A percentile compares a stretch with the other conserved stretches of the same genome.
phyloP scores from a whole-genome alignment of 2,113 vertebrate genomes.

The Gobius niger region DNA sequence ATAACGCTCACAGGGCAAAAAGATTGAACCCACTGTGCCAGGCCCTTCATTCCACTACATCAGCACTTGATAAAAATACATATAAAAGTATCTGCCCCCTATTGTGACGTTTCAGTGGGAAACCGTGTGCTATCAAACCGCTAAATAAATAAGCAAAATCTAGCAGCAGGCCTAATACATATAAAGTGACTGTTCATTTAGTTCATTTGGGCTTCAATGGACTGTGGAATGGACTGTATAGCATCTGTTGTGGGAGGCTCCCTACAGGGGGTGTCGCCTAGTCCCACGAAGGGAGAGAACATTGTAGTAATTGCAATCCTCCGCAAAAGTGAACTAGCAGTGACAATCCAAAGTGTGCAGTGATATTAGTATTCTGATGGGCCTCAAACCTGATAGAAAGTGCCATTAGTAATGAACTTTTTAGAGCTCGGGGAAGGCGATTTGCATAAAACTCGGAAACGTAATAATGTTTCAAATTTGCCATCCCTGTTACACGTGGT shows the following conservation, averaged over 20 bases:
- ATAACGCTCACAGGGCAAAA: no score
- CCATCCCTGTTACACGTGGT: conserved; percentile 34
- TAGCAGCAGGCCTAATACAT: conserved; percentile 50
- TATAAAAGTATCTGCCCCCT: background rate
- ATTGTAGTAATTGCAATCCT: conserved; percentile 65
- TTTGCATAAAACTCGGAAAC: conserved; percentile 72
- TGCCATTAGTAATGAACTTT: conserved; percentile 74
- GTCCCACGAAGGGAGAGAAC: conserved; percentile 66
- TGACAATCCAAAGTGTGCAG: conserved; percentile 49
- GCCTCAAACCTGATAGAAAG: conserved; percentile 66
- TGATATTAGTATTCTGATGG: conserved; percentile 69
- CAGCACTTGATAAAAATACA: background rate
- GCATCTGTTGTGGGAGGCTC: conserved; percentile 66
- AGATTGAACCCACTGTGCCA: no score
- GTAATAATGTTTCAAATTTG: conserved; percentile 69
- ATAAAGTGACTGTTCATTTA: conserved; percentile 66
- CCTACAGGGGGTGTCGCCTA: conserved; percentile 54
- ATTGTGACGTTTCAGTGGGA: conserved; percentile 15
- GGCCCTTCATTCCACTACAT: conserved; percentile 4
- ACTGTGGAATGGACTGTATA: conserved; percentile 56
- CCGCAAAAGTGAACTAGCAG: conserved; percentile 51
- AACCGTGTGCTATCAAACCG: conserved; percentile 7
- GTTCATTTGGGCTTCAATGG: conserved; percentile 69
- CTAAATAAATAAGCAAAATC: conserved; percentile 52
- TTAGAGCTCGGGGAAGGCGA: conserved; percentile 56